Percentiles rank a stretch among this genome's conserved stretches.
Evolutionary conservation across 2,113 vertebrate species (phyloP).

Genomic region (Cebus imitator): DNA sequence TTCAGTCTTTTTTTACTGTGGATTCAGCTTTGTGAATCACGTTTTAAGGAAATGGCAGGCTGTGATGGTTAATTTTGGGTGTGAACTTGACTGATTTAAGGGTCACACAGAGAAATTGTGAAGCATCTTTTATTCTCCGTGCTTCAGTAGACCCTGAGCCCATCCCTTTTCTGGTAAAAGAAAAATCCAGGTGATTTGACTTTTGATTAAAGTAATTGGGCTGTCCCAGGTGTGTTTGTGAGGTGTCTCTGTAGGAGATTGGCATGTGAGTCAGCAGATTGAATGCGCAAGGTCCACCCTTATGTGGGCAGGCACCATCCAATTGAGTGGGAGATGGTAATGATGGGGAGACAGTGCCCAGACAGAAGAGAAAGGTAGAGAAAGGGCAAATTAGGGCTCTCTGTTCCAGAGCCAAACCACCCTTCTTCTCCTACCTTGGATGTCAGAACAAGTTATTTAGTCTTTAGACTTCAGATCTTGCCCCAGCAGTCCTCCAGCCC

Average conservation of each 20-base stretch:
- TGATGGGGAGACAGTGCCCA: too few species aligned
- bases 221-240: background rate
- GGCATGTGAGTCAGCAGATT: too few species aligned
- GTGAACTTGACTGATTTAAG: background rate
- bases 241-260: too few species aligned
- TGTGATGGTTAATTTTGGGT: background rate
- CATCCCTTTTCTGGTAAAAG: background rate
- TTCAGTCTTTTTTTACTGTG: background rate
- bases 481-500: background rate
- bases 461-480: background rate
- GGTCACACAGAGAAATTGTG: background rate
- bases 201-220: background rate
- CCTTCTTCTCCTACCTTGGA: background rate
- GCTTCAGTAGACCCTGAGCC: background rate
- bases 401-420: background rate
- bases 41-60: background rate
- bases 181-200: background rate
- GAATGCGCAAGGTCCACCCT: background rate
- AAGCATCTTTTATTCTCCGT: background rate
- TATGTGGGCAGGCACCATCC: background rate
- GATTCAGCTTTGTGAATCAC: background rate
- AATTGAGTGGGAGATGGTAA: background rate
- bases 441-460: background rate
- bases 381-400: background rate
- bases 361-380: background rate